Percentiles rank a stretch among this genome's conserved stretches.
Conservation (phyloP, 2,888 invertebrate genomes). For the Polydesmus complanatus region DNA sequence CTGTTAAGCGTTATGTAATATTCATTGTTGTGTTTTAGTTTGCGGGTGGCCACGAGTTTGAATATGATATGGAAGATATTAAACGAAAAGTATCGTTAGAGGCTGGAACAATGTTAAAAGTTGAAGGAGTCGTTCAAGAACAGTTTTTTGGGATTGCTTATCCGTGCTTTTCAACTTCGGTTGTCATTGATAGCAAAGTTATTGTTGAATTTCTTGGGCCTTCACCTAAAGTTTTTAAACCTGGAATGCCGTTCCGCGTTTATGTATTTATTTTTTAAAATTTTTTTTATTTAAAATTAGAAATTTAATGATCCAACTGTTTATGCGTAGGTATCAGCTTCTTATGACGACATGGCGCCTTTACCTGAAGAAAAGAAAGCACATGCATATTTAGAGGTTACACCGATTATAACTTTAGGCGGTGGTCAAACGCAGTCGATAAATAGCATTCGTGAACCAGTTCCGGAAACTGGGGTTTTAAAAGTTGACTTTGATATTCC, state of each 20-base stretch:
- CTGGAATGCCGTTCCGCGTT: slow-evolving; percentile 23
- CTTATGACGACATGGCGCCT: slow-evolving; percentile 28
- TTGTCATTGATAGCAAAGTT: slow-evolving; percentile 21
- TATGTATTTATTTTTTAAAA: slow-evolving; percentile 19
- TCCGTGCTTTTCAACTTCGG: slow-evolving; percentile 19
- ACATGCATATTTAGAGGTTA: slow-evolving; percentile 24
- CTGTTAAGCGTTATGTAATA: background rate
- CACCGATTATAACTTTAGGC: slow-evolving; percentile 22
- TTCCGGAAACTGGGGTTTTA: slow-evolving; percentile 25
- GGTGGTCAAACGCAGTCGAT: slow-evolving; percentile 21
- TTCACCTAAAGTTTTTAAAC: slow-evolving; percentile 22
- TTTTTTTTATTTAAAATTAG: background rate
- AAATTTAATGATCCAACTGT: background rate
- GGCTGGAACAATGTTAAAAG: slow-evolving; percentile 12
- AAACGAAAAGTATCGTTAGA: background rate
- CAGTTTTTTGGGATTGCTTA: slow-evolving; percentile 20
- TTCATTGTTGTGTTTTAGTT: slow-evolving; percentile 10
- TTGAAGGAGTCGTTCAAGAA: slow-evolving; percentile 19
- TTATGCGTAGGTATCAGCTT: slow-evolving; percentile 25
- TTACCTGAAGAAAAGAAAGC: slow-evolving; percentile 26
- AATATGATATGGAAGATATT: slow-evolving; percentile 19
- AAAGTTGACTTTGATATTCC: slow-evolving; percentile 25
- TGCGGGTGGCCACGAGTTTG: slow-evolving; percentile 19
- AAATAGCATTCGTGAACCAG: slow-evolving; percentile 20
- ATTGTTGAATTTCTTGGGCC: slow-evolving; percentile 21